A percentile compares a stretch with the other conserved stretches of the same genome.
Evolutionary conservation across 1,140 invertebrate genomes (phyloP).

Genomic region (Drosophila sproati): DNA sequence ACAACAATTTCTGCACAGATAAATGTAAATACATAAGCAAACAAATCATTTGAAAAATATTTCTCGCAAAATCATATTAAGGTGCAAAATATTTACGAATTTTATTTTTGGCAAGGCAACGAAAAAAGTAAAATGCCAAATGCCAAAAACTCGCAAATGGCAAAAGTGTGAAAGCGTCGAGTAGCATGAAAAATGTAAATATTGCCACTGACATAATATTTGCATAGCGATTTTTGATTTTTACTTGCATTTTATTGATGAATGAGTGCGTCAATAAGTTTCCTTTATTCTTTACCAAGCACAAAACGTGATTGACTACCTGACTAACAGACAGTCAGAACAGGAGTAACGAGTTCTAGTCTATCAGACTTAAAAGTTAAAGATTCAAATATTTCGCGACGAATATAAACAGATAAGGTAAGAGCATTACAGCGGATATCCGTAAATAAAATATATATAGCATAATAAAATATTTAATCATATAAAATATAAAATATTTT

Average conservation of each 20-base stretch:
- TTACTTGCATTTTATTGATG: slow-evolving; percentile 67
- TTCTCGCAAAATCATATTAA: slow-evolving; percentile 78
- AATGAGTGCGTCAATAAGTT: slow-evolving; percentile 62
- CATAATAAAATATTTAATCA: slow-evolving; percentile 19
- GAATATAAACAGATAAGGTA: background rate
- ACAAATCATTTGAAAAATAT: slow-evolving; percentile 81
- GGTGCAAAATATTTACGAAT: slow-evolving; percentile 80
- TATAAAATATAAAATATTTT: background rate
- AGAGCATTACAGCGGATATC: no score
- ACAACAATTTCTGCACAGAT: slow-evolving; percentile 59
- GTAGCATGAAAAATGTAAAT: slow-evolving; percentile 68
- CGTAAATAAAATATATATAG: no score
- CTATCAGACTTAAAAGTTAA: background rate
- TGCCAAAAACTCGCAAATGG: slow-evolving; percentile 47
- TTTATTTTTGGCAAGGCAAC: slow-evolving; percentile 65
- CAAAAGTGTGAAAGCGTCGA: slow-evolving; percentile 55
- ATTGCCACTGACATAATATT: slow-evolving; percentile 71
- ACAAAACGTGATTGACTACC: slow-evolving; percentile 40
- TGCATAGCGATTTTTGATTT: slow-evolving; percentile 50
- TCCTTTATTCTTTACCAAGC: slow-evolving; percentile 16
- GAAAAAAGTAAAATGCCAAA: slow-evolving; percentile 28
- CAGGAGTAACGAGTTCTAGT: background rate
- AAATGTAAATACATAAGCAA: slow-evolving; percentile 78
- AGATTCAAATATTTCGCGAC: background rate
- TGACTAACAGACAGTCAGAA: slow-evolving; percentile 23